Percentiles rank a stretch among this genome's conserved stretches.
Evolutionary conservation across 1,140 invertebrate genomes (phyloP).

Genomic region (Calycopis cecrops): DNA sequence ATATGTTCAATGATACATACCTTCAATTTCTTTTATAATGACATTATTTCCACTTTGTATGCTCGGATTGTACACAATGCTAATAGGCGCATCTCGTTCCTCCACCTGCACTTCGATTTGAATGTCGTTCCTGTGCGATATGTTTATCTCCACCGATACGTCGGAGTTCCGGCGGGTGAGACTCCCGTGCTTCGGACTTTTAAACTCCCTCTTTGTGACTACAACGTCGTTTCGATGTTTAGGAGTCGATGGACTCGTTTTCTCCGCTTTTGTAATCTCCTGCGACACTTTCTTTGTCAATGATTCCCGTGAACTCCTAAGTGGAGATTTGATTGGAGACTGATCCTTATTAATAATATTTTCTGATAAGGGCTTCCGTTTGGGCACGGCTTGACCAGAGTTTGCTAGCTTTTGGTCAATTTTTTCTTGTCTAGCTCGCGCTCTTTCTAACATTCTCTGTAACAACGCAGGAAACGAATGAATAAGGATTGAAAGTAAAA

Average conservation of each 20-base stretch:
- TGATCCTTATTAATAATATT: conserved; percentile 46
- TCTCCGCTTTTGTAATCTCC: conserved; percentile 37
- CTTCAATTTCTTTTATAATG: conserved; percentile 55
- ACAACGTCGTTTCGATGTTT: conserved; percentile 45
- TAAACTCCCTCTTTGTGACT: conserved; percentile 59
- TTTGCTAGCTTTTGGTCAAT: conserved; percentile 68
- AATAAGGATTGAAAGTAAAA: no score
- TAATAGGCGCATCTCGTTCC: conserved; percentile 61
- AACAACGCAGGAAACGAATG: conserved; percentile 22
- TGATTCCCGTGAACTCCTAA: conserved; percentile 36
- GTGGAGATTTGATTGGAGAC: conserved; percentile 46
- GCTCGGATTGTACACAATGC: conserved; percentile 43
- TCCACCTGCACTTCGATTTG: conserved; percentile 72
- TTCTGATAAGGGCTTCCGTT: conserved; percentile 59
- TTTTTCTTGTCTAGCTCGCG: conserved; percentile 68
- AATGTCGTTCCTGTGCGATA: conserved; percentile 68
- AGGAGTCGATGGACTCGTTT: conserved; percentile 34
- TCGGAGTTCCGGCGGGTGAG: conserved; percentile 52
- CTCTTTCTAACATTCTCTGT: conserved; percentile 71
- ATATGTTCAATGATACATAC: conserved; percentile 29
- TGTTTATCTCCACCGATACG: conserved; percentile 70
- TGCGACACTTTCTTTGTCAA: conserved; percentile 47
- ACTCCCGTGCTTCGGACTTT: conserved; percentile 46
- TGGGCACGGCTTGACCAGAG: conserved; percentile 56
- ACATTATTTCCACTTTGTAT: conserved; percentile 42